A percentile compares a stretch with the other conserved stretches of the same genome.
phyloP scores from a whole-genome alignment of 2,888 invertebrate genomes.

The Agriopis marginaria region DNA sequence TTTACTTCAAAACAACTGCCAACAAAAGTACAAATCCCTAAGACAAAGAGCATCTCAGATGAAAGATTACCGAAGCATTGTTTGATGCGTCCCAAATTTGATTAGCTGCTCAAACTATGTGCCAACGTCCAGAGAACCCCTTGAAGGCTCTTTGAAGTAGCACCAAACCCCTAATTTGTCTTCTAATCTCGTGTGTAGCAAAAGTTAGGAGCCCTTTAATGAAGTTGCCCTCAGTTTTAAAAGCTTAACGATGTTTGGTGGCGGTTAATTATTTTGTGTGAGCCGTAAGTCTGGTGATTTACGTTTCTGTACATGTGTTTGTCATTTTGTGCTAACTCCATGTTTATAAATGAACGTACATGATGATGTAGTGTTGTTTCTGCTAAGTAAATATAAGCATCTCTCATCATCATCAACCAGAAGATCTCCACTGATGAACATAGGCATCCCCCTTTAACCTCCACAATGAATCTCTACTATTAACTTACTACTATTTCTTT shows the following conservation, averaged over 20 bases:
- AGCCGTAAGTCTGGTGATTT: slow-evolving; percentile 36
- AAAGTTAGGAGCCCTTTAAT: slow-evolving; percentile 62
- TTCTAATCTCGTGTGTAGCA: slow-evolving; percentile 60
- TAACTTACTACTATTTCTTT: no score
- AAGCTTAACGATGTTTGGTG: slow-evolving; percentile 56
- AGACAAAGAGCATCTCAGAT: slow-evolving; percentile 58
- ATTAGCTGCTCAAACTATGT: slow-evolving; percentile 70
- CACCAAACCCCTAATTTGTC: slow-evolving; percentile 51
- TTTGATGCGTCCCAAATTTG: slow-evolving; percentile 65
- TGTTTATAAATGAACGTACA: neutral
- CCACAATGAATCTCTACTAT: no score
- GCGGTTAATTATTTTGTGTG: slow-evolving; percentile 52
- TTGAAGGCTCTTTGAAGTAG: slow-evolving; percentile 60
- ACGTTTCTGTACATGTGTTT: slow-evolving; percentile 26
- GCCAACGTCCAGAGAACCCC: slow-evolving; percentile 56
- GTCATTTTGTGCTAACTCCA: slow-evolving; percentile 15
- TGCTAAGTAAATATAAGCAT: neutral
- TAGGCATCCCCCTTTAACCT: no score
- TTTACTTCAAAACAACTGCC: slow-evolving; percentile 17
- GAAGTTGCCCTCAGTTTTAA: slow-evolving; percentile 61
- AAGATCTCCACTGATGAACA: no score
- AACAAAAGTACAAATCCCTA: slow-evolving; percentile 31
- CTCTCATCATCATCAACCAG: no score
- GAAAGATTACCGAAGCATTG: slow-evolving; percentile 62
- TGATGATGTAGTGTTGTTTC: neutral